Conservation (phyloP, 1,140 invertebrate species). For the Ostrea denselamellosa region DNA sequence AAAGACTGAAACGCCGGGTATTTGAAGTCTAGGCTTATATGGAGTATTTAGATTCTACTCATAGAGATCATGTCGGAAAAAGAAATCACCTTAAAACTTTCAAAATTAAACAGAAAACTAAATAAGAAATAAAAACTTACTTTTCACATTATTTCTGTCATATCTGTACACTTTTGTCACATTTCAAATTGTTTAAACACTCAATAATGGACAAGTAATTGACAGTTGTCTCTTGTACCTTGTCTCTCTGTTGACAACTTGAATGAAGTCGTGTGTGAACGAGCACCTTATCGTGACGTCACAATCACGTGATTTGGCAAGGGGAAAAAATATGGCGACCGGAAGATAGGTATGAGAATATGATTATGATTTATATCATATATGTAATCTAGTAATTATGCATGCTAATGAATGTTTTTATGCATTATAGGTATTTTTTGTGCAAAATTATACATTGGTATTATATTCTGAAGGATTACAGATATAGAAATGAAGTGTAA, state of each 20-base stretch:
- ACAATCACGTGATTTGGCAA: conserved; percentile 61
- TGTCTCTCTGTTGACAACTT: conserved; percentile 55
- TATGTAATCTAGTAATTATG: background rate
- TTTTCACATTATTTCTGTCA: background rate
- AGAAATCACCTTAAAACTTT: background rate
- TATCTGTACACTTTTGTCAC: background rate
- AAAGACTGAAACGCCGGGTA: background rate
- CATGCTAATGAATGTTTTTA: background rate
- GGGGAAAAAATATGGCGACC: conserved; percentile 55
- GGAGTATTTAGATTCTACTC: no score
- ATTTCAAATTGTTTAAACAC: conserved; percentile 9
- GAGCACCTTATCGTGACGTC: conserved; percentile 63
- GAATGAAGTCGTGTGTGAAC: conserved; percentile 56
- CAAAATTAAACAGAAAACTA: background rate
- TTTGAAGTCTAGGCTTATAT: background rate
- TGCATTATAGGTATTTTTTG: background rate
- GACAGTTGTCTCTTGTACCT: conserved; percentile 38
- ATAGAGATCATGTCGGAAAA: background rate
- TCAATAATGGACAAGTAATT: conserved; percentile 14
- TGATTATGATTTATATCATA: no score
- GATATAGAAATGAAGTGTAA: background rate
- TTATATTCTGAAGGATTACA: background rate
- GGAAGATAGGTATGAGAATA: conserved; percentile 34
- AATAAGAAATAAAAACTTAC: background rate
- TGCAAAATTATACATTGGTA: background rate